Base-by-base conservation (phyloP, 2,113 vertebrate species). In the Gavialis gangeticus region DNA sequence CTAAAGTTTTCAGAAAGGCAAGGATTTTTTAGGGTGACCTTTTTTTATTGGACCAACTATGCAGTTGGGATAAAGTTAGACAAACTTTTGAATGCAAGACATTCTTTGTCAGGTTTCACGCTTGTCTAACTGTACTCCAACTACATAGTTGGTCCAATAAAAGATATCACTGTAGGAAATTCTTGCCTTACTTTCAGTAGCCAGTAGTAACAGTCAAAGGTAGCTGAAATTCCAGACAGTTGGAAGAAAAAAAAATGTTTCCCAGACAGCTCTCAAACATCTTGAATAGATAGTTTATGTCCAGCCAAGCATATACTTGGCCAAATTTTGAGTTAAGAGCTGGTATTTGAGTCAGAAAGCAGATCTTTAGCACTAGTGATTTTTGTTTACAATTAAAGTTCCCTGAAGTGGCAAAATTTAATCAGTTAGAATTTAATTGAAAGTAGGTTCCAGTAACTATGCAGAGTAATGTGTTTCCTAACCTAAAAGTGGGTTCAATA, bases 181-280 rank as follows among this genome's bases (percentile, higher is more conserved):
- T 46, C 46, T 46, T 46, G 46, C 46, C 46, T 46, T 46, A 46
- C 9, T 46, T 46, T 46, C 46, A 46, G 46, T 73, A 69, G 1
- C 59, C 85, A 80, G 3, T 57, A 15, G 55, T 16, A 75, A 15
- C 71, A 15, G 81, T 85, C 59, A 85, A 90, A 94, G 55, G 17
- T 59, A 28, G 62, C 27, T 24, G 58, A 63, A 62, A 46, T 94
- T 92, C 85, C 84, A 88, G 79, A 87, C 15, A 2, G 28, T 89
- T 84, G 21, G 69, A 88, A 87, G 62, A 46, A 34, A 21, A 95
- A 87, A 89, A 60, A 15, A 84, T 0, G 5, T 93, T 94, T 97
- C 87, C 89, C 14, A 10, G 27, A 28, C 17, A 94, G 17, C 11
- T 90, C 64, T 96, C 89, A 63, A 85, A 12, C 88, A 25, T 64